These are phyloP conservation scores for Brachyptera risi DNA, from an alignment of 2,888 invertebrate genomes.

Conservation along the genomic window DNA sequence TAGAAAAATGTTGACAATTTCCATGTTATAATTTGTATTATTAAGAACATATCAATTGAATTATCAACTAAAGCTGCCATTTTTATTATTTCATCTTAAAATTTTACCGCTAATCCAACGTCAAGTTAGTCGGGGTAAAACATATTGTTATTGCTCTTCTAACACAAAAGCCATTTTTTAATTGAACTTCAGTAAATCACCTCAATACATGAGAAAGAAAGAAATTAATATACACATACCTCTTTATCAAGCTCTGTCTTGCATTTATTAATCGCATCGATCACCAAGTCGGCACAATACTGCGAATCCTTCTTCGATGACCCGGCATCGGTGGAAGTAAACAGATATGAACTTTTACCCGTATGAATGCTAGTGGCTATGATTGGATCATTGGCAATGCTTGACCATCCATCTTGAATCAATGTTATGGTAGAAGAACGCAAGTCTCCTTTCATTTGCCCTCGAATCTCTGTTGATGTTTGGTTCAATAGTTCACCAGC, in stretches of 20 bases:
- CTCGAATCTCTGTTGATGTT: neutral
- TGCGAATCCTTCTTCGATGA: neutral
- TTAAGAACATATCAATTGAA: too few relatives aligned
- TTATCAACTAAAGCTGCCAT: too few relatives aligned
- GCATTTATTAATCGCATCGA: neutral
- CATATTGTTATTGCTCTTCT: too few relatives aligned
- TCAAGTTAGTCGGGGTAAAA: too few relatives aligned
- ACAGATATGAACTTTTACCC: constrained; percentile 5
- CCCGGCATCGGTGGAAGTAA: constrained; percentile 12
- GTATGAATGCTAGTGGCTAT: neutral
- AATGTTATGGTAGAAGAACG: neutral
- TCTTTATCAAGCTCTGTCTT: too few relatives aligned
- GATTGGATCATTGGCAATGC: neutral
- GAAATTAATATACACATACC: too few relatives aligned
- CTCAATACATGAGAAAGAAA: too few relatives aligned
- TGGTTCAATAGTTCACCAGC: neutral
- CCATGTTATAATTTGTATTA: too few relatives aligned
- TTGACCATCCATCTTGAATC: neutral
- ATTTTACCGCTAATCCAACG: too few relatives aligned
- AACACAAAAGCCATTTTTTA: too few relatives aligned
- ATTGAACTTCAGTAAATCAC: too few relatives aligned
- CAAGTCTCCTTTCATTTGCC: neutral
- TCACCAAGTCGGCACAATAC: constrained; percentile 10
- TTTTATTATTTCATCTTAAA: too few relatives aligned
- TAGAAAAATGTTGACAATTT: constrained; percentile 10